Conservation (phyloP, 2,113 vertebrate species). For the Naja naja region DNA sequence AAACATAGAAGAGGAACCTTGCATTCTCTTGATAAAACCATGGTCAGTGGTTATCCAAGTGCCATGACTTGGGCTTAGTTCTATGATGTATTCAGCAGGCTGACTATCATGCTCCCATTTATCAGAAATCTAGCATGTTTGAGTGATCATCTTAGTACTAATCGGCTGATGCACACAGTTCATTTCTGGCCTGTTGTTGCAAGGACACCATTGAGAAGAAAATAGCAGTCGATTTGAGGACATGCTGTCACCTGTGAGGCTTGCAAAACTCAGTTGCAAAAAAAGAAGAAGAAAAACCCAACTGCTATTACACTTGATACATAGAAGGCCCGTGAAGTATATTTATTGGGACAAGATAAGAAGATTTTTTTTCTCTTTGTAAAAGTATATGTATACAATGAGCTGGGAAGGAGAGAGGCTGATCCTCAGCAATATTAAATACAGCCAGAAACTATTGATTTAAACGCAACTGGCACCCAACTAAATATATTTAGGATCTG, state of each 20-base stretch:
- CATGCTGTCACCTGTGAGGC: constrained; percentile 41
- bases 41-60: constrained; percentile 21
- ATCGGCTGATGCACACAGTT: constrained; percentile 49
- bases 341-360: constrained; percentile 36
- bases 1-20: constrained; percentile 25
- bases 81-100: constrained; percentile 33
- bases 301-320: constrained; percentile 49
- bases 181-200: constrained; percentile 47
- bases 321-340: constrained; percentile 39
- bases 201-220: constrained; percentile 51
- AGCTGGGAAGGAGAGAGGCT: neutral
- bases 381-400: constrained; percentile 16
- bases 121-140: constrained; percentile 33
- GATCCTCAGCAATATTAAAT: neutral
- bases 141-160: constrained; percentile 34
- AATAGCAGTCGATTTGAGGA: constrained; percentile 32
- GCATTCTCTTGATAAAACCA: constrained; percentile 42
- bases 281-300: neutral
- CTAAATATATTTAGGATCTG: constrained; percentile 1
- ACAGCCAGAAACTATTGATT: neutral
- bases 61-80: constrained; percentile 7
- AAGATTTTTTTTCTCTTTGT: neutral
- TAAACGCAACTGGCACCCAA: neutral
- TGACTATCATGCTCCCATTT: constrained; percentile 32
- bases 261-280: constrained; percentile 36